Evolutionary conservation across 2,888 invertebrate species (phyloP), one percentile per base, ranked within the genome.

Genomic region (Cosmorhoe ocellata): DNA sequence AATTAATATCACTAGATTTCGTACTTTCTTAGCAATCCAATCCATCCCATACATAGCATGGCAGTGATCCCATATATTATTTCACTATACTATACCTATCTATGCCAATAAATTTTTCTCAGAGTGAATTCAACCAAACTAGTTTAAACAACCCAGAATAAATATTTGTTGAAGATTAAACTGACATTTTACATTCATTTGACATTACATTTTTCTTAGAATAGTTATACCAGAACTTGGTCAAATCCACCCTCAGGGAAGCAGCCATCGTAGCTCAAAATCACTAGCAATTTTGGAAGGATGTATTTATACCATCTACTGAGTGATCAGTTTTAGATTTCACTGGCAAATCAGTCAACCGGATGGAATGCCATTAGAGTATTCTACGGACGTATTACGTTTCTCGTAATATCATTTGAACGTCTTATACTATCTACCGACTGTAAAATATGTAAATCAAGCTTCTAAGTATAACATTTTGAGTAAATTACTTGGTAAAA

Each of bases 301-400:
- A 44, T 44, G 22, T 34, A 8, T 30, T 30, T 31, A 12, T 36
- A 24, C 7, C 24, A 26, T 32, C 32, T 33, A 27, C 33, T 41
- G 14, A 33, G 33, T 27, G 12, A 37, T 24, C n/a, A 9, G 22
- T n/a, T 33, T 7, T n/a, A 30, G 34, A 43, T 27, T n/a, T 37
- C 27, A 42, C 42, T 42, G 42, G 11, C 18, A 18, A 18, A 33
- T 49, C 64, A 68, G 67, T 76, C 2, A 4, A 7, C 6, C 24
- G 76, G 81, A 79, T 79, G 80, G 80, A 81, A 80, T 80, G 75
- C 73, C 61, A 64, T 62, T 36, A 36, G 18, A 44, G 37, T 36
- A 33, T 18, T 63, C n/a, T n/a, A n/a, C n/a, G n/a, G n/a, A n/a
- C n/a, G n/a, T n/a, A n/a, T n/a, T n/a, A n/a, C n/a, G n/a, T n/a